Base-by-base conservation (phyloP, 2,888 invertebrate species). In the Dione juno region DNA sequence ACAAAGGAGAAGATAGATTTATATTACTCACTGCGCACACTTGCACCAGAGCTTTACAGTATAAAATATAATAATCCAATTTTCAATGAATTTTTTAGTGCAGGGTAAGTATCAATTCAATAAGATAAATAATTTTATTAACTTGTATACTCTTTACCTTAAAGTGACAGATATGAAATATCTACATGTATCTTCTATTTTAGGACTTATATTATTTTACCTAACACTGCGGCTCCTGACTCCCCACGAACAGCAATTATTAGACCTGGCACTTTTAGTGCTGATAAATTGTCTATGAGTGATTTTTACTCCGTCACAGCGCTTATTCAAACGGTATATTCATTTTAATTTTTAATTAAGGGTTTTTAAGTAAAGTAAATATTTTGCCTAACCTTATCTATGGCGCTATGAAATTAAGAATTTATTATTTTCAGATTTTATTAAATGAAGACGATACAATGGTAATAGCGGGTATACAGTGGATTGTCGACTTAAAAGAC, bases 1-100 rank as follows among this genome's bases (percentile, higher is more conserved):
- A 87, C 94, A 3, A 95, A 95, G 78, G 88, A 93, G 71, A 95
- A 95, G 79, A 74, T 95, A n/a, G 95, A 95, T 78, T 85, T 89
- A 64, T 94, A 89, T 78, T 94, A 94, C 77, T 91, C 94, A 0
- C 76, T 94, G 74, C 87, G 88, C 61, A 84, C 88, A 0, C 81
- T 90, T 16, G 80, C 90, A 1, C 94, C 94, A 1, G 94, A 94
- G 76, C 82, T 94, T 74, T 93, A 71, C 52, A 67, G 50, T 37
- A 67, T 81, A 19, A 77, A 76, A 50, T 75, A 78, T 57, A 76
- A 77, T 52, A 77, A 81, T 48, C 66, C 75, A 6, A 73, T 74
- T 16, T 81, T 81, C 58, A 76, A 78, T 10, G 79, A 80, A 48
- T 75, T 81, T 40, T 70, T 80, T 64, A 73, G 75, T 28, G 52